A percentile compares a stretch with the other conserved stretches of the same genome.
Conservation (phyloP, 2,888 invertebrate genomes). For the Fissipunctia ypsillon region DNA sequence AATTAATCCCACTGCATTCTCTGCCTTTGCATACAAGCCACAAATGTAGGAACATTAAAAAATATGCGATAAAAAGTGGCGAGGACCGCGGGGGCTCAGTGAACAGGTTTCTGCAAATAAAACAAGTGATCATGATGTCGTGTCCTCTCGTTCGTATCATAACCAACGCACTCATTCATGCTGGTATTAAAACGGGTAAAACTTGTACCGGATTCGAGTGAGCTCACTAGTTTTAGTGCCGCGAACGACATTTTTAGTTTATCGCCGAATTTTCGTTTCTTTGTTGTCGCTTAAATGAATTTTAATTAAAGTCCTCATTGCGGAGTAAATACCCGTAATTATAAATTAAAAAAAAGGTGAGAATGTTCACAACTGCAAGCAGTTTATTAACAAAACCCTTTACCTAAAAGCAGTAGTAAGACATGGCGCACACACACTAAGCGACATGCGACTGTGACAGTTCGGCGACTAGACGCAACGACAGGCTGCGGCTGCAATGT, state of each 20-base stretch:
- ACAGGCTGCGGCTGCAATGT: not conserved
- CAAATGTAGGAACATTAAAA: slow-evolving; percentile 62
- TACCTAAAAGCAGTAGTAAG: not conserved
- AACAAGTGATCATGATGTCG: slow-evolving; percentile 72
- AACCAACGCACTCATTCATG: slow-evolving; percentile 75
- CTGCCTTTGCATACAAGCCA: slow-evolving; percentile 51
- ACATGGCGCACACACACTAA: not conserved
- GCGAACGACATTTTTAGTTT: slow-evolving; percentile 45
- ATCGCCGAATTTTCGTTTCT: slow-evolving; percentile 11
- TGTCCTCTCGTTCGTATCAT: slow-evolving; percentile 66
- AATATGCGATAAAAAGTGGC: slow-evolving; percentile 56
- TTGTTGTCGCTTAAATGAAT: not conserved
- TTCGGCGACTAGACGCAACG: not conserved
- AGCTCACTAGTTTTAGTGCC: slow-evolving; percentile 53
- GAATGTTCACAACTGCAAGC: not conserved
- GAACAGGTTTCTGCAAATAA: slow-evolving; percentile 76
- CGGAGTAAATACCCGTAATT: too few relatives aligned
- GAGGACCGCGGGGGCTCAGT: slow-evolving; percentile 36
- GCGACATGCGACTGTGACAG: not conserved
- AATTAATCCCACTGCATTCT: slow-evolving; percentile 52
- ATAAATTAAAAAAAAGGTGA: not conserved
- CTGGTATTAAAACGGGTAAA: slow-evolving; percentile 68
- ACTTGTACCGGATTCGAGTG: slow-evolving; percentile 61
- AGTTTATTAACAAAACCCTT: not conserved
- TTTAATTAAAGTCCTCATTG: not conserved